These are phyloP conservation scores for Ibidorhyncha struthersii DNA, from an alignment of 2,113 vertebrate genomes.

Conservation along the genomic window DNA sequence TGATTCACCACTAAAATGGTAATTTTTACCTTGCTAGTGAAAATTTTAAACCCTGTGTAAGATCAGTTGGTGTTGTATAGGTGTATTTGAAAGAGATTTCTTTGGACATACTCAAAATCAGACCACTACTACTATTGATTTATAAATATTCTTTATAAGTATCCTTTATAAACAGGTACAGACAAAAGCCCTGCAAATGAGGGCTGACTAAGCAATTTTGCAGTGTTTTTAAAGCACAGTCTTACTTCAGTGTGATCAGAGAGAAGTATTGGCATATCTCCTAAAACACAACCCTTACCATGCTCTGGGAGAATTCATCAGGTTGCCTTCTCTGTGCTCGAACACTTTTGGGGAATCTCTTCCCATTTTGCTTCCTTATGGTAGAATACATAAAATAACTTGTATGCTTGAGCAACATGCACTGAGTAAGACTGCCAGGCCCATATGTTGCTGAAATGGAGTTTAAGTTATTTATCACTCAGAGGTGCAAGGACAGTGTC, in stretches of 20 bases:
- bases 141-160: not conserved
- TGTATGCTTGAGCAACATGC: not conserved
- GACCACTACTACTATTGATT: not conserved
- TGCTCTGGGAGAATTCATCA: not conserved
- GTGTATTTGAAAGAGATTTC: not conserved
- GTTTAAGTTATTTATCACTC: not conserved
- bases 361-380: not conserved
- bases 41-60: not conserved
- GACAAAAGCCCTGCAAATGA: not conserved
- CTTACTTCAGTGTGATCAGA: not conserved
- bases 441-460: not conserved
- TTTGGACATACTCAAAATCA: not conserved
- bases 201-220: not conserved
- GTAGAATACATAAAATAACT: not conserved
- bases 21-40: conserved; percentile 13
- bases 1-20: conserved; percentile 10
- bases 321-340: not conserved
- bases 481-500: not conserved
- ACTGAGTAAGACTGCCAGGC: not conserved
- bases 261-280: not conserved
- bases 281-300: not conserved
- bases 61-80: not conserved
- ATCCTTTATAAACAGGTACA: not conserved
- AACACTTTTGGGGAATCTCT: not conserved
- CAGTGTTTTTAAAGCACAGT: not conserved